These are phyloP conservation scores for Falco punctatus DNA, from an alignment of 2,113 vertebrate species.

Conservation along the genomic window DNA sequence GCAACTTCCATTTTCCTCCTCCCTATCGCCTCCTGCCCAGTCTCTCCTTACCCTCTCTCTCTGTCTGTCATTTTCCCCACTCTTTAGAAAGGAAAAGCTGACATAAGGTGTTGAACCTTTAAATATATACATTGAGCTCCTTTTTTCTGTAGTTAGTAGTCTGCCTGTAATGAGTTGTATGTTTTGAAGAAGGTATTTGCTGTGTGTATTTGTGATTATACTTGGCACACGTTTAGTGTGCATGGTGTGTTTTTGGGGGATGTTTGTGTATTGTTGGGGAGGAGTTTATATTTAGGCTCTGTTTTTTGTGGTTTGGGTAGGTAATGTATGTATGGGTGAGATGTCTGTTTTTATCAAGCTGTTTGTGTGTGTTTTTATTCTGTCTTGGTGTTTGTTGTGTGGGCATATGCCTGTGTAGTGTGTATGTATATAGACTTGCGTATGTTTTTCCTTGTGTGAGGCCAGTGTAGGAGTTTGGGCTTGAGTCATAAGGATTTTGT, in stretches of 20 bases:
- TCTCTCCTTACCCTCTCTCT: background rate
- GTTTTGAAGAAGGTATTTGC: slow-evolving; percentile 45
- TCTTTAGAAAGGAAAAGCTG: slow-evolving; percentile 7
- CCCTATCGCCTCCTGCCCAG: background rate
- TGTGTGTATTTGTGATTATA: slow-evolving; percentile 34
- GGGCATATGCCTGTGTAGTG: background rate
- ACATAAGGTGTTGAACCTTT: background rate
- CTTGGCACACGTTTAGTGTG: background rate
- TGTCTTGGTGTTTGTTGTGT: slow-evolving; percentile 41
- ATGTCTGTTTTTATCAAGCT: slow-evolving; percentile 34
- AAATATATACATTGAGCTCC: background rate
- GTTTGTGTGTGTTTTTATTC: slow-evolving; percentile 14
- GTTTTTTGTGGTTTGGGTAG: slow-evolving; percentile 63
- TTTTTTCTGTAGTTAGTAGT: background rate
- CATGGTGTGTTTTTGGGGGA: slow-evolving; percentile 46
- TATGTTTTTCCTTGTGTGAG: slow-evolving; percentile 21
- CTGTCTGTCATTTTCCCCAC: background rate
- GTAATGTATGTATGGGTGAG: slow-evolving; percentile 37
- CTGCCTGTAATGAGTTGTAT: background rate
- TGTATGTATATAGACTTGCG: background rate
- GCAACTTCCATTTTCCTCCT: slow-evolving; percentile 37
- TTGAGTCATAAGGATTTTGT: slow-evolving; percentile 35
- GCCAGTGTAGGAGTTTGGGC: slow-evolving; percentile 44
- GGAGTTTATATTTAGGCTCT: slow-evolving; percentile 69
- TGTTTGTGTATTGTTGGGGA: slow-evolving; percentile 62